Conservation (phyloP, 2,113 vertebrate species). For the Poicephalus meyeri region DNA sequence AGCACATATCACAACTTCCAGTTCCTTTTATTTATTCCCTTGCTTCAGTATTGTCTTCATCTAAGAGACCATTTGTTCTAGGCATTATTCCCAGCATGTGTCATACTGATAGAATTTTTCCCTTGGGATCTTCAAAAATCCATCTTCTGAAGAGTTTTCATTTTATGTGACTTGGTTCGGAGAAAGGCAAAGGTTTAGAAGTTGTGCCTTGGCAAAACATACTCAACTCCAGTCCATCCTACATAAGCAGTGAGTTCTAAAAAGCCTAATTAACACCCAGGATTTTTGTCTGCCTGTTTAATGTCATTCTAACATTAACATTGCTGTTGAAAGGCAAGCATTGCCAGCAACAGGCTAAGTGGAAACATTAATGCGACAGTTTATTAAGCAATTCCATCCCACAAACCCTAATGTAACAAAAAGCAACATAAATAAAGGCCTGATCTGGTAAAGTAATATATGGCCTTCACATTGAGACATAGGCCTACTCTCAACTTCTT, state of each 20-base stretch:
- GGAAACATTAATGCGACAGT: conserved; percentile 12
- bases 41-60: neutral
- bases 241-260: neutral
- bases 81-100: neutral
- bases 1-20: neutral
- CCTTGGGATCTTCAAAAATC: neutral
- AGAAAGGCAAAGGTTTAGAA: neutral
- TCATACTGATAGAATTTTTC: neutral
- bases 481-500: neutral
- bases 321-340: neutral
- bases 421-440: neutral
- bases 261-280: neutral
- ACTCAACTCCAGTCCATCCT: neutral
- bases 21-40: neutral
- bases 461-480: neutral
- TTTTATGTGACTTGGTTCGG: neutral
- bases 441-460: neutral
- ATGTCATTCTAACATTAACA: neutral
- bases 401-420: neutral
- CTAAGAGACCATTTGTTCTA: neutral
- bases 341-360: conserved; percentile 5
- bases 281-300: neutral
- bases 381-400: neutral
- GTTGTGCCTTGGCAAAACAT: neutral
- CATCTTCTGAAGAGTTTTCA: neutral